Evolutionary conservation across 2,888 invertebrate species (phyloP).

Genomic region (Lymantria dispar): DNA sequence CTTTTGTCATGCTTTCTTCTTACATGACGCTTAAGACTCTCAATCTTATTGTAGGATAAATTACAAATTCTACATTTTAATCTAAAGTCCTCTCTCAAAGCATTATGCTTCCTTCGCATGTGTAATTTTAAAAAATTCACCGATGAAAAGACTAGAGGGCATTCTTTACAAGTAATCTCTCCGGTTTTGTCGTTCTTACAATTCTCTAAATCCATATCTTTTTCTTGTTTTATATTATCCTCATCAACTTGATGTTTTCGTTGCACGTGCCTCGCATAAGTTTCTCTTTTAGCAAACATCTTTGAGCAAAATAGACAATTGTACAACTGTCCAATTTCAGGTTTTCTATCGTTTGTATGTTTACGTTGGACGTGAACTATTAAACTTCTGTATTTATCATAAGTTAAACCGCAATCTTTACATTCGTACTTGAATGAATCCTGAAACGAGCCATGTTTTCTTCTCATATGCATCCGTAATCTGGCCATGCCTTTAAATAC

Average conservation of each 20-base stretch:
- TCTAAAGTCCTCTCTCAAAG: slow-evolving; percentile 60
- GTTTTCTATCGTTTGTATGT: slow-evolving; percentile 48
- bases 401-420: slow-evolving; percentile 63
- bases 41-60: slow-evolving; percentile 72
- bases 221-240: slow-evolving; percentile 19
- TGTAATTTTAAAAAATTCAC: slow-evolving; percentile 66
- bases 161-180: slow-evolving; percentile 64
- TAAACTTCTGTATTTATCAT: slow-evolving; percentile 68
- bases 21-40: slow-evolving; percentile 69
- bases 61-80: slow-evolving; percentile 70
- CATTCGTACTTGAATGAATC: slow-evolving; percentile 66
- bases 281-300: slow-evolving; percentile 64
- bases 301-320: slow-evolving; percentile 69
- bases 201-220: slow-evolving; percentile 34
- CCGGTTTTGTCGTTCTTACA: slow-evolving; percentile 56
- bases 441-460: slow-evolving; percentile 64
- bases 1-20: slow-evolving; percentile 66
- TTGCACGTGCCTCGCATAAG: slow-evolving; percentile 68
- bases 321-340: slow-evolving; percentile 53
- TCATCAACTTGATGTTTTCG: slow-evolving; percentile 60
- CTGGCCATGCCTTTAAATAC: slow-evolving; percentile 68
- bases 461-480: slow-evolving; percentile 69
- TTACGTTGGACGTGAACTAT: slow-evolving; percentile 66
- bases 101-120: slow-evolving; percentile 72
- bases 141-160: slow-evolving; percentile 66